These are phyloP conservation scores for Leucopsar rothschildi DNA, from an alignment of 2,113 vertebrate species.

Conservation along the genomic window DNA sequence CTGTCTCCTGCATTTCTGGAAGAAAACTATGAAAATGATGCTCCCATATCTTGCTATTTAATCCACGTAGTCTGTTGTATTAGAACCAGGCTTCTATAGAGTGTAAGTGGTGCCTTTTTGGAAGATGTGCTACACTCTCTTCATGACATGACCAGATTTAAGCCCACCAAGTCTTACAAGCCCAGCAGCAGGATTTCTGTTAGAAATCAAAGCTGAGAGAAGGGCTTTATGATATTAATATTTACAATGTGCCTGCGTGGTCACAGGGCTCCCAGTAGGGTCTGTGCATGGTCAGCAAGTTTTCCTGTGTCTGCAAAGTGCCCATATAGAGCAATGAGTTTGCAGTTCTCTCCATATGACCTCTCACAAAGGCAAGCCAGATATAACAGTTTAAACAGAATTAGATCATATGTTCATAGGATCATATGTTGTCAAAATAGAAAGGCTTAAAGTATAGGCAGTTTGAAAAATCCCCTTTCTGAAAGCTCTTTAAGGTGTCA, in stretches of 20 bases:
- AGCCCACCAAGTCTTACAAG: not conserved
- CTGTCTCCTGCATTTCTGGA: not conserved
- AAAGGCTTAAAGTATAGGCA: not conserved
- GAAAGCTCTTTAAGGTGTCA: not conserved
- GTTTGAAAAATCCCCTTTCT: not conserved
- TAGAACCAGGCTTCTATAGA: not conserved
- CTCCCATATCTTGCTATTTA: not conserved
- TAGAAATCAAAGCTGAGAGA: not conserved
- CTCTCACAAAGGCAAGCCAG: not conserved
- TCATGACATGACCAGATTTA: not conserved
- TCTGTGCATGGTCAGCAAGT: not conserved
- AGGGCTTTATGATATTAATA: not conserved
- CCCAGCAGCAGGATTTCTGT: not conserved
- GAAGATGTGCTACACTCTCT: not conserved
- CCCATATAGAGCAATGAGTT: not conserved
- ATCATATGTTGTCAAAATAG: not conserved
- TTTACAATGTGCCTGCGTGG: not conserved
- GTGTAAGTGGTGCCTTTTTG: not conserved
- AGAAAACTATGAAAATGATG: not conserved
- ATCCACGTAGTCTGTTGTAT: rapidly evolving
- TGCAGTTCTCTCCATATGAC: not conserved
- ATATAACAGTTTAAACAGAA: not conserved
- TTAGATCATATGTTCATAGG: not conserved
- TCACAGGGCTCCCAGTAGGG: not conserved
- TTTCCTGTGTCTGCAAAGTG: not conserved